These are phyloP conservation scores for Drosophila truncata DNA, from an alignment of 1,140 invertebrate species.

Conservation along the genomic window DNA sequence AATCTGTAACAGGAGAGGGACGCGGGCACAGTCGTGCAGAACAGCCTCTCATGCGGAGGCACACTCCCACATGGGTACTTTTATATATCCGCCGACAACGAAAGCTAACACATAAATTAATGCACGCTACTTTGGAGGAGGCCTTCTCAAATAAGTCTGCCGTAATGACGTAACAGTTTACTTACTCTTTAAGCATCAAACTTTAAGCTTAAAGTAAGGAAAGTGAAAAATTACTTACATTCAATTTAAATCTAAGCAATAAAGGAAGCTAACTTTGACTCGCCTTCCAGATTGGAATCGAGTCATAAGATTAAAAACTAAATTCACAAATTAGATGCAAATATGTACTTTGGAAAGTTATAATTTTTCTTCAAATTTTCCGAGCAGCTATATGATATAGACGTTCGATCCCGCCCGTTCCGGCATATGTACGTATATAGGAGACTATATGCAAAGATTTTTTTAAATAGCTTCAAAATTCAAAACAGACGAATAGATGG, in stretches of 20 bases:
- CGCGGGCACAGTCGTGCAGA: constrained; percentile 14
- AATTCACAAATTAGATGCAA: too few relatives aligned
- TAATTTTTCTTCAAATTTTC: too few relatives aligned
- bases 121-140: constrained; percentile 27
- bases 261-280: background rate
- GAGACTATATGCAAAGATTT: too few relatives aligned
- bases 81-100: constrained; percentile 7
- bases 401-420: too few relatives aligned
- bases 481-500: too few relatives aligned
- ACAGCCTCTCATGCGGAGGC: constrained; percentile 28
- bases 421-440: too few relatives aligned
- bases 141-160: constrained; percentile 32
- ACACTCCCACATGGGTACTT: constrained; percentile 13
- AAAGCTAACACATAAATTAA: constrained; percentile 44
- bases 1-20: background rate
- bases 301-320: too few relatives aligned
- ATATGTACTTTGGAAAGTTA: too few relatives aligned
- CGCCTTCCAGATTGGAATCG: too few relatives aligned
- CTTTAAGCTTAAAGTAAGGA: background rate
- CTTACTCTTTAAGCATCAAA: background rate
- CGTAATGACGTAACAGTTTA: constrained; percentile 36
- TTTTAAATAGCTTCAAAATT: too few relatives aligned
- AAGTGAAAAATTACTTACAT: background rate
- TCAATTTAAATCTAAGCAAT: background rate
- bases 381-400: too few relatives aligned